Evolutionary conservation across 2,888 invertebrate species (phyloP).

Genomic region (Apocheima hispidaria): DNA sequence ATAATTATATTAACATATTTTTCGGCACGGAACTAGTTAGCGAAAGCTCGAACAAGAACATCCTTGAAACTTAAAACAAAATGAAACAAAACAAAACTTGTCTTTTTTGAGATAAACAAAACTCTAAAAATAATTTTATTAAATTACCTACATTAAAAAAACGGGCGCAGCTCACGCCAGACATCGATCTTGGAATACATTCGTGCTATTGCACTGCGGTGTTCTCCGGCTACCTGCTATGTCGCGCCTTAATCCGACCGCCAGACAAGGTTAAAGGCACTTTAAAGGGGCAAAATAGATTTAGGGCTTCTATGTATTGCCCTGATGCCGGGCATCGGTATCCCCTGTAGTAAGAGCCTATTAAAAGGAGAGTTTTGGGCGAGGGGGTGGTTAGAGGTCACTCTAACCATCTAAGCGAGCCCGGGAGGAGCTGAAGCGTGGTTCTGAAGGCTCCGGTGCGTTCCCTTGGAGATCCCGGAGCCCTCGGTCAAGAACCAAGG

Average conservation of each 20-base stretch:
- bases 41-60: not conserved
- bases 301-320: not conserved
- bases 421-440: no score
- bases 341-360: no score
- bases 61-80: constrained; percentile 3
- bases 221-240: constrained; percentile 37
- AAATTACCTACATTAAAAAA: constrained; percentile 20
- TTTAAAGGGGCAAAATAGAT: not conserved
- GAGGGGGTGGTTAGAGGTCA: no score
- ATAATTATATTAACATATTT: no score
- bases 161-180: constrained; percentile 20
- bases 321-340: no score
- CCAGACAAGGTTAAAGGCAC: constrained; percentile 15
- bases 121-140: constrained; percentile 12
- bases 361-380: no score
- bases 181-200: constrained; percentile 42
- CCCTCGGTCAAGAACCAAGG: no score
- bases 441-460: no score
- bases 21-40: not conserved
- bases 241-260: constrained; percentile 26
- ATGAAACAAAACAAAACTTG: no score
- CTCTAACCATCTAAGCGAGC: no score
- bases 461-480: no score
- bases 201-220: constrained; percentile 39
- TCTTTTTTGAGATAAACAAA: no score